These are phyloP conservation scores for Calidris pugnax DNA, from an alignment of 2,113 vertebrate genomes.

Conservation along the genomic window DNA sequence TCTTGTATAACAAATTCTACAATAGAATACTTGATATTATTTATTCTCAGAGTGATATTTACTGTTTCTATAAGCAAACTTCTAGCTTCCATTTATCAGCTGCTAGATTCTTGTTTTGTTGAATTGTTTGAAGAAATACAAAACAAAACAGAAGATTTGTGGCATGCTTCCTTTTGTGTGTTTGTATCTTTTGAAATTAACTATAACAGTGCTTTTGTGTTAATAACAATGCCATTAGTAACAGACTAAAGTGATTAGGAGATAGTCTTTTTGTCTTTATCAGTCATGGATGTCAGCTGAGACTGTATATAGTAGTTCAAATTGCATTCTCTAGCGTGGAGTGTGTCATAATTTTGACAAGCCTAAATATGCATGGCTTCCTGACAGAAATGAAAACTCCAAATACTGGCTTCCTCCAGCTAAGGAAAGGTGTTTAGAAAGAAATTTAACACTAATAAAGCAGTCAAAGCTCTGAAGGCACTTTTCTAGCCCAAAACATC, in stretches of 20 bases:
- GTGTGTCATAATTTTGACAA: neutral
- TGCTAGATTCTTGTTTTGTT: neutral
- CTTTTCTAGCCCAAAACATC: neutral
- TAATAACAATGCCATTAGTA: neutral
- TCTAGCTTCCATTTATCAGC: neutral
- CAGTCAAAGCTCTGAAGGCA: neutral
- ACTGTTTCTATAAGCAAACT: neutral
- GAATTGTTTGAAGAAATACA: neutral
- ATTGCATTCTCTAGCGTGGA: neutral
- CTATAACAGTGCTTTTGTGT: neutral
- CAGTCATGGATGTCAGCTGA: neutral
- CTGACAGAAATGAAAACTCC: neutral
- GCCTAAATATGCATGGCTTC: neutral
- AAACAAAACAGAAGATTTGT: neutral
- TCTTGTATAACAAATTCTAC: neutral
- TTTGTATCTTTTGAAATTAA: conserved; percentile 21
- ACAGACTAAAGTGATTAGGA: neutral
- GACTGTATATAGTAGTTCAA: neutral
- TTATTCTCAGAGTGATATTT: neutral
- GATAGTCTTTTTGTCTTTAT: conserved; percentile 5
- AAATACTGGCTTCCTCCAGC: neutral
- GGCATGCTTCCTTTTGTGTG: neutral
- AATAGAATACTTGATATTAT: neutral
- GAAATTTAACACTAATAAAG: conserved; percentile 15
- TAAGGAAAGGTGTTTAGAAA: neutral